Conservation (phyloP, 2,888 invertebrate genomes). For the Heliconius ismenius region DNA sequence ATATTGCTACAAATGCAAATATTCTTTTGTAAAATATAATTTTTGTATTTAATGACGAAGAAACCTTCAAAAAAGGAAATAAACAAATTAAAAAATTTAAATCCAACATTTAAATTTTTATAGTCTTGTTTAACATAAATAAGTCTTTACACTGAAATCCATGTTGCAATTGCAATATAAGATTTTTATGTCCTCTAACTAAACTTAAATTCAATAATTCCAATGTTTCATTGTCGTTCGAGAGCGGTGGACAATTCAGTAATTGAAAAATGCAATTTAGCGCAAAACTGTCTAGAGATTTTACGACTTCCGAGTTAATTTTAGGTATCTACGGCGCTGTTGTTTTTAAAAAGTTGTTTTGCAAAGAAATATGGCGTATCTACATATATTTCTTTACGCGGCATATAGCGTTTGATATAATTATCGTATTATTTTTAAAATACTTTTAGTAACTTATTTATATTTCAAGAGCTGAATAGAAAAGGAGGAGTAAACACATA, state of each 20-base stretch:
- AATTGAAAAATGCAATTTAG: conserved; percentile 35
- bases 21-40: not conserved
- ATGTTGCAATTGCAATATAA: not conserved
- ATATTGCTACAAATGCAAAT: not conserved
- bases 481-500: too few relatives aligned
- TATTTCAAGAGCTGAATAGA: too few relatives aligned
- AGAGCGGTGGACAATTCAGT: conserved; percentile 31
- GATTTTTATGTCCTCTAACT: not conserved
- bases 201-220: conserved; percentile 14
- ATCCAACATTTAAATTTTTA: not conserved
- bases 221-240: conserved; percentile 17
- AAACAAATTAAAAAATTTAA: not conserved
- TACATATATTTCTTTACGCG: not conserved
- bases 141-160: not conserved
- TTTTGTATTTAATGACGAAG: not conserved
- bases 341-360: conserved; percentile 3
- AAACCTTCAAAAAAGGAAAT: not conserved
- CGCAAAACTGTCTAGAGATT: conserved; percentile 30
- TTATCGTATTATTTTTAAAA: too few relatives aligned
- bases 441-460: too few relatives aligned
- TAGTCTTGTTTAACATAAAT: not conserved
- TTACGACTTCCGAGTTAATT: conserved; percentile 5
- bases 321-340: not conserved
- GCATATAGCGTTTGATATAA: too few relatives aligned
- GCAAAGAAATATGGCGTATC: not conserved